phyloP scores from a whole-genome alignment of 64 coral and sea anemone genomes.

The Pocillopora damicornis region DNA sequence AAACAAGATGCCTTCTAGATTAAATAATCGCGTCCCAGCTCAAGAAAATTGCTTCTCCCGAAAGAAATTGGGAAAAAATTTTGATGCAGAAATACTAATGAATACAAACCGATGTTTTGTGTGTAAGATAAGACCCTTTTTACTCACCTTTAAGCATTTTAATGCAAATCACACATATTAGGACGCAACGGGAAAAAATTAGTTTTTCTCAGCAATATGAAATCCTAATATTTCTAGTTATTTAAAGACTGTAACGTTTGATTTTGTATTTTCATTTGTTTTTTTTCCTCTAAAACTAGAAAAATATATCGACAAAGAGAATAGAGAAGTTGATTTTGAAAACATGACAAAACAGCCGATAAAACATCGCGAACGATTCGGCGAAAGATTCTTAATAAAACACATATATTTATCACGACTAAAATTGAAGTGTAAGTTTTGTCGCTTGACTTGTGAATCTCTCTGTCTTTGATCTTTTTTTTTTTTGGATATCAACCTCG shows the following conservation, averaged over 20 bases:
- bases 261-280: neutral
- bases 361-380: neutral
- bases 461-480: neutral
- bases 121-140: constrained; percentile 3
- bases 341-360: neutral
- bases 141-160: neutral
- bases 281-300: neutral
- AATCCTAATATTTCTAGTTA: constrained; percentile 8
- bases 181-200: constrained; percentile 11
- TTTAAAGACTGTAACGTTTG: neutral
- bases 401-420: neutral
- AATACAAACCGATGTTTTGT: neutral
- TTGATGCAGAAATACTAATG: constrained; percentile 12
- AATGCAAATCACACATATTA: constrained; percentile 16
- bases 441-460: neutral
- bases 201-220: neutral
- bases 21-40: constrained; percentile 14
- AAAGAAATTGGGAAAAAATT: neutral
- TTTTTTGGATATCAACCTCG: neutral
- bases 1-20: constrained; percentile 42
- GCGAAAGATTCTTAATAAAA: neutral
- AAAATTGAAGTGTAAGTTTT: neutral
- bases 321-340: neutral
- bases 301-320: neutral
- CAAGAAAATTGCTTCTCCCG: neutral